phyloP scores from a whole-genome alignment of 2,113 vertebrate species.

The Lophotis ruficrista region DNA sequence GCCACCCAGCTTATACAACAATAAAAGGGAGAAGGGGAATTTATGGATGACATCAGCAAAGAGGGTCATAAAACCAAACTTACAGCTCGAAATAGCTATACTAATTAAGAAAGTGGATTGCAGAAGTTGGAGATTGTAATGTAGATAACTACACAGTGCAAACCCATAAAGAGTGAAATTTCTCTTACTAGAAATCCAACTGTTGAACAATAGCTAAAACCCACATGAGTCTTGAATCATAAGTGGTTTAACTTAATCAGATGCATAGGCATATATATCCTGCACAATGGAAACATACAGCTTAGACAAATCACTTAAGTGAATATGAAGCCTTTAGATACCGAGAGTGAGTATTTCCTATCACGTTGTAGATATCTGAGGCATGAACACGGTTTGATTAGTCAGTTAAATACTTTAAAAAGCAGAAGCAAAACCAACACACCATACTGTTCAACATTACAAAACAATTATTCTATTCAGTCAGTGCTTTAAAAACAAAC shows the following conservation, averaged over 20 bases:
- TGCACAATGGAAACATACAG: neutral
- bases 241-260: neutral
- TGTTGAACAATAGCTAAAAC: neutral
- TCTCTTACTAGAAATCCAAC: neutral
- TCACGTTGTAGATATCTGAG: neutral
- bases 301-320: neutral
- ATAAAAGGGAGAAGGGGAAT: neutral
- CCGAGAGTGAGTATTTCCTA: slow-evolving; percentile 9
- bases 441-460: slow-evolving; percentile 21
- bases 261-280: neutral
- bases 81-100: neutral
- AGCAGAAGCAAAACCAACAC: slow-evolving; percentile 17
- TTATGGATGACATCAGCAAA: slow-evolving; percentile 8
- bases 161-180: neutral
- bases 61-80: neutral
- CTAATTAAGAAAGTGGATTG: neutral
- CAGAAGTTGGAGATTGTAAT: neutral
- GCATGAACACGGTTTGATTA: slow-evolving; percentile 15
- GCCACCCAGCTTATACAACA: neutral
- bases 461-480: slow-evolving; percentile 64
- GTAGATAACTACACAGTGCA: neutral
- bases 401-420: slow-evolving; percentile 49
- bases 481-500: slow-evolving; percentile 58
- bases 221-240: neutral
- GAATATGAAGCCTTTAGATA: neutral